phyloP scores from a whole-genome alignment of 1,140 invertebrate species.

The Chlorops oryzae region DNA sequence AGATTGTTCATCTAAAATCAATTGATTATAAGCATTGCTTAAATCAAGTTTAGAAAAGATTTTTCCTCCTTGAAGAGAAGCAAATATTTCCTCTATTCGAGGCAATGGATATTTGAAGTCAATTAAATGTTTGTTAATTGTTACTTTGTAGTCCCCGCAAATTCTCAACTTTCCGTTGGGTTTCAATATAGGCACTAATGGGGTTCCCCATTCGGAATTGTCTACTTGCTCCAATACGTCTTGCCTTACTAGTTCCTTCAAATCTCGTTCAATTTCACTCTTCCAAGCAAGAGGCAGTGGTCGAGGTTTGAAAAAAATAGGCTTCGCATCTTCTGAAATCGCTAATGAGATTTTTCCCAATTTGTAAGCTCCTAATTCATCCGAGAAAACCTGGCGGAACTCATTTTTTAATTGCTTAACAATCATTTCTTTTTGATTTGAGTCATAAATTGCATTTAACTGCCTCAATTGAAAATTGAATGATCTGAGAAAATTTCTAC shows the following conservation, averaged over 20 bases:
- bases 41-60: slow-evolving; percentile 43
- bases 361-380: slow-evolving; percentile 6
- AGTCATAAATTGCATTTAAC: slow-evolving; percentile 11
- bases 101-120: slow-evolving; percentile 36
- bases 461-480: slow-evolving; percentile 12
- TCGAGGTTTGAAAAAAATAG: slow-evolving; percentile 30
- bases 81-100: slow-evolving; percentile 36
- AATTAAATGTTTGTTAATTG: slow-evolving; percentile 38
- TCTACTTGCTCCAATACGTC: slow-evolving; percentile 15
- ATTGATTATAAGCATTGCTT: slow-evolving; percentile 42
- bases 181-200: slow-evolving; percentile 27
- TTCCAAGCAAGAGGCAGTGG: slow-evolving; percentile 23
- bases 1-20: slow-evolving; percentile 23
- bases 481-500: slow-evolving; percentile 5
- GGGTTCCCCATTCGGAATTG: slow-evolving; percentile 23
- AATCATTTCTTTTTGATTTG: slow-evolving; percentile 1
- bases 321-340: slow-evolving; percentile 18
- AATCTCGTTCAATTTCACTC: slow-evolving; percentile 19
- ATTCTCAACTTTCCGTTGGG: slow-evolving; percentile 21
- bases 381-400: slow-evolving; percentile 5
- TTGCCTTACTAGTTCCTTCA: slow-evolving; percentile 18
- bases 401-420: slow-evolving; percentile 11
- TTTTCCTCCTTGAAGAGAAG: slow-evolving; percentile 22
- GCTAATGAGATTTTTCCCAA: slow-evolving; percentile 4
- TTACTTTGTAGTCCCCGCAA: slow-evolving; percentile 47